A percentile compares a stretch with the other conserved stretches of the same genome.
Conservation (phyloP, 2,797 vertebrate genomes). For the Vipera latastei region DNA sequence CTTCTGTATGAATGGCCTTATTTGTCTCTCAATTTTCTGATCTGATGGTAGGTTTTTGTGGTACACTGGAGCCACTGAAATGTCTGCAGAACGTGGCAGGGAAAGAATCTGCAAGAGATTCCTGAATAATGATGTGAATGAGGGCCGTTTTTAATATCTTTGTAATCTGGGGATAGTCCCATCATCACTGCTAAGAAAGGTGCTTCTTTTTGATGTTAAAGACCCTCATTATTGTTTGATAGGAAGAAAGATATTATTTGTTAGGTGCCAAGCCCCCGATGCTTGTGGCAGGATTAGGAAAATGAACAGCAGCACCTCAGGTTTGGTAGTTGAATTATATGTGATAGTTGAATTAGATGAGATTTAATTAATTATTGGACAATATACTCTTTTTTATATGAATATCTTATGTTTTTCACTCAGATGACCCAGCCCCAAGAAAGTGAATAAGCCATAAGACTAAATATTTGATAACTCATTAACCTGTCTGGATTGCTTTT, state of each 20-base stretch:
- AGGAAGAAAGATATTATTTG: neutral
- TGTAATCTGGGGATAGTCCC: neutral
- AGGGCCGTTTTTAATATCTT: neutral
- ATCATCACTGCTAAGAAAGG: neutral
- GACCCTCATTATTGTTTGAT: too few relatives aligned
- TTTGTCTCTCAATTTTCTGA: neutral
- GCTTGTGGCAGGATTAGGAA: neutral
- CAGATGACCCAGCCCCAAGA: neutral
- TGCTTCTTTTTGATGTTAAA: neutral
- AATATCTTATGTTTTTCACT: neutral
- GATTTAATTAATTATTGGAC: neutral
- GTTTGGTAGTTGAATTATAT: conserved; percentile 14
- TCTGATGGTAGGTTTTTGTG: neutral
- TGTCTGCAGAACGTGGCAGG: neutral
- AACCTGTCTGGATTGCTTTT: conserved; percentile 29
- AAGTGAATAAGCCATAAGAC: neutral
- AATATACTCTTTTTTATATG: conserved; percentile 5
- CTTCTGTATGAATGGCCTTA: neutral
- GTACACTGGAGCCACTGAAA: neutral
- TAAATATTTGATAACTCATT: neutral
- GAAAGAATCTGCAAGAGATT: neutral
- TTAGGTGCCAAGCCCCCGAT: neutral
- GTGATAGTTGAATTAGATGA: neutral
- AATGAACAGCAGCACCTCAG: neutral
- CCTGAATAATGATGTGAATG: neutral